phyloP scores from a whole-genome alignment of 2,888 invertebrate species.

The Hetaerina titia region DNA sequence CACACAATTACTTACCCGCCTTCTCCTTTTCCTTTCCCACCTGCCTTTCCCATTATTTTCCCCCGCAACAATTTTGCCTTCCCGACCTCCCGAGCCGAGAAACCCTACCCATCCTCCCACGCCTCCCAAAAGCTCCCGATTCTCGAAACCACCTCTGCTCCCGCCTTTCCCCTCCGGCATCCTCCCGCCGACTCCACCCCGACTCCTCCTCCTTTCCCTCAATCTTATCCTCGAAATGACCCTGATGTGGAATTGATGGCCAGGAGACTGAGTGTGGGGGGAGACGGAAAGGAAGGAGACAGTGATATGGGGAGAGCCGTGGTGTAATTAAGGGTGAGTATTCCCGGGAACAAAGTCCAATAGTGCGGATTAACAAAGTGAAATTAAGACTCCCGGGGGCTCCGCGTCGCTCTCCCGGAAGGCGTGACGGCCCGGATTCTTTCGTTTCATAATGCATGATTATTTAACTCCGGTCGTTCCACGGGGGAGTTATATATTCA shows the following conservation, averaged over 20 bases:
- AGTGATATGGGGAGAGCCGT: not conserved
- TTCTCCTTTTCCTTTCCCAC: constrained; percentile 32
- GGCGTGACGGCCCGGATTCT: too few species aligned
- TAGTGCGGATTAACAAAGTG: not conserved
- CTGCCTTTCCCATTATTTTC: constrained; percentile 10
- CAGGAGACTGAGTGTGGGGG: not conserved
- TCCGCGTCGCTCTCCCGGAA: too few species aligned
- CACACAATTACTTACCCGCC: constrained; percentile 51
- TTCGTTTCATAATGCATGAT: too few species aligned
- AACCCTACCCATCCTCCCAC: not conserved
- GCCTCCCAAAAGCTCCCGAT: not conserved
- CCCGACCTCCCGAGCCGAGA: not conserved
- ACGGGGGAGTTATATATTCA: too few species aligned
- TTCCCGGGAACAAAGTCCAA: not conserved
- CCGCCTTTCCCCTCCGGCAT: not conserved
- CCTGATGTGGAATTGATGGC: not conserved
- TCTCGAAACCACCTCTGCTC: not conserved
- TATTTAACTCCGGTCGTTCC: too few species aligned
- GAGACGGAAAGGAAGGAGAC: not conserved
- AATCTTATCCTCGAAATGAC: not conserved
- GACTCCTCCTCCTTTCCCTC: not conserved
- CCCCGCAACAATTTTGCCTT: not conserved
- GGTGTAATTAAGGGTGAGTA: not conserved
- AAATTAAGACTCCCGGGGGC: not conserved
- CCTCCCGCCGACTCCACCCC: not conserved